Conservation (phyloP, 2,888 invertebrate genomes). For the Psylliodes chrysocephalus region DNA sequence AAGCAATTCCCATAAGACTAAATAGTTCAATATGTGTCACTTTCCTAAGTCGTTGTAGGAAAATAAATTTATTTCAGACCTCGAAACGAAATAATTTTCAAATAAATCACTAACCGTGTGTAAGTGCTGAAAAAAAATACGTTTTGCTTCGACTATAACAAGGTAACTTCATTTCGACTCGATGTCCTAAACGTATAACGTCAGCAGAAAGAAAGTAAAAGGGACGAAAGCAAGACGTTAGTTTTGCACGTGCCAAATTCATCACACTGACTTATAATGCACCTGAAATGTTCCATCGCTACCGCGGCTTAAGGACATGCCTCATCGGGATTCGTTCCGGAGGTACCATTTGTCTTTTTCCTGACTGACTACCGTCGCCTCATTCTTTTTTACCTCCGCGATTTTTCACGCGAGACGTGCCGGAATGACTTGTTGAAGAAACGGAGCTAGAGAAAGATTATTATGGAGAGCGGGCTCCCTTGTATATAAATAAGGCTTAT, state of each 20-base stretch:
- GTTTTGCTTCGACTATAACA: no score
- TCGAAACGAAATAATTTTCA: no score
- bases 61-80: no score
- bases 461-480: not conserved
- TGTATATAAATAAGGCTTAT: constrained; percentile 2
- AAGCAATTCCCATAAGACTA: no score
- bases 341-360: constrained; percentile 52
- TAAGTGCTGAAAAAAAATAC: no score
- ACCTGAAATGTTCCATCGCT: constrained; percentile 50
- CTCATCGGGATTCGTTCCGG: constrained; percentile 47
- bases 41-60: no score
- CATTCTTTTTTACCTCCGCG: constrained; percentile 31
- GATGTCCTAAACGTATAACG: not conserved
- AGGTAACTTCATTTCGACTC: constrained; percentile 7
- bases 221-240: constrained; percentile 30
- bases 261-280: constrained; percentile 55
- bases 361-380: constrained; percentile 49
- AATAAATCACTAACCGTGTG: no score
- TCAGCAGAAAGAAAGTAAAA: constrained; percentile 18
- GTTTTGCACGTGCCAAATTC: constrained; percentile 42
- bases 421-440: constrained; percentile 19
- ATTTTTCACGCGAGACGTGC: constrained; percentile 34
- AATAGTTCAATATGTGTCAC: no score
- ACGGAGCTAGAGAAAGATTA: not conserved
- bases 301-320: constrained; percentile 44